Evolutionary conservation across 2,797 vertebrate genomes (phyloP).

Genomic region (Eulemur mongoz): DNA sequence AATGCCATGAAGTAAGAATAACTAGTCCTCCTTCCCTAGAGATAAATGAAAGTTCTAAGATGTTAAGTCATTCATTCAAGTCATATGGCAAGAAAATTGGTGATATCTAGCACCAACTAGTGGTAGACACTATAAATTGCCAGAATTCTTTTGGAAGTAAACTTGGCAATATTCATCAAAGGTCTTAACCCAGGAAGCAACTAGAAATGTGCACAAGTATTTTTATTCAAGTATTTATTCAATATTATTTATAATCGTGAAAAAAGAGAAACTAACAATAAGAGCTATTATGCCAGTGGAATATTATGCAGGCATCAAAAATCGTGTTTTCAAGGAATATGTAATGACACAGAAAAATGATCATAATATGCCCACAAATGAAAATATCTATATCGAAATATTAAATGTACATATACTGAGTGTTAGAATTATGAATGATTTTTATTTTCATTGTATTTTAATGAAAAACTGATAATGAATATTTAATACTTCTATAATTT

Average conservation of each 20-base stretch:
- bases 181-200: background rate
- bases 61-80: background rate
- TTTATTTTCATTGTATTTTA: background rate
- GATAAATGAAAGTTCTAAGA: constrained; percentile 7
- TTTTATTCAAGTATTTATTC: background rate
- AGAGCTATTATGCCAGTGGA: background rate
- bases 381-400: background rate
- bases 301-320: constrained; percentile 5
- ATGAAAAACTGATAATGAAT: background rate
- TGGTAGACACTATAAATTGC: background rate
- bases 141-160: background rate
- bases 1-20: background rate
- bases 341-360: background rate
- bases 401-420: background rate
- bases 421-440: background rate
- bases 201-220: background rate
- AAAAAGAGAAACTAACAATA: constrained; percentile 28
- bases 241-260: background rate
- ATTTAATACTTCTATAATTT: background rate
- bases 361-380: background rate
- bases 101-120: background rate
- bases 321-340: background rate
- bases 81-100: background rate
- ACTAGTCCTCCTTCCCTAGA: background rate
- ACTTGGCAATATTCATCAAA: background rate